Evolutionary conservation across 2,888 invertebrate genomes (phyloP).

Genomic region (Pyralis farinalis): DNA sequence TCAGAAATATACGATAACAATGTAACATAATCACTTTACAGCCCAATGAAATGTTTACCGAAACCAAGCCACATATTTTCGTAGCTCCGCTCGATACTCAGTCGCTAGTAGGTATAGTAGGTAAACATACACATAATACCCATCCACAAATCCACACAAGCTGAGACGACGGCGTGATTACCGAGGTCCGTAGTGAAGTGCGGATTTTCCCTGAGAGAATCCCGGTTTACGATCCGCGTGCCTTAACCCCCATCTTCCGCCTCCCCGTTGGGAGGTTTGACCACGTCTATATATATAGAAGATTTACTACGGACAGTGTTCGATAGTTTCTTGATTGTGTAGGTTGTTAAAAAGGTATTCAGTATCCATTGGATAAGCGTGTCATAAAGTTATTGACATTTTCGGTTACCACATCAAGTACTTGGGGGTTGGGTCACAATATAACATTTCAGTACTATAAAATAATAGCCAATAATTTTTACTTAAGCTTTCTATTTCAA

Average conservation of each 20-base stretch:
- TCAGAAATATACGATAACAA: too few species aligned
- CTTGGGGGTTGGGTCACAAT: too few species aligned
- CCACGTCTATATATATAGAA: conserved; percentile 9
- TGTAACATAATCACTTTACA: too few species aligned
- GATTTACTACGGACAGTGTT: conserved; percentile 1
- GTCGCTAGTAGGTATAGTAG: conserved; percentile 5
- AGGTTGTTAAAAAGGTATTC: not conserved
- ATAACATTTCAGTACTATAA: too few species aligned
- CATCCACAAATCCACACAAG: conserved; percentile 54
- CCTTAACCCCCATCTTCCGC: conserved; percentile 1
- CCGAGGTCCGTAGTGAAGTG: conserved; percentile 23
- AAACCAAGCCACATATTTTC: conserved; percentile 17
- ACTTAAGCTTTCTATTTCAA: too few species aligned
- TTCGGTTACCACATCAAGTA: too few species aligned
- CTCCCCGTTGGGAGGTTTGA: conserved; percentile 11
- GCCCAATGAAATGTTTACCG: too few species aligned
- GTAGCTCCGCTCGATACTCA: not conserved
- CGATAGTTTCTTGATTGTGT: conserved; percentile 3
- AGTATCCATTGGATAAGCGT: too few species aligned
- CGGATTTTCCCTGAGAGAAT: conserved; percentile 21
- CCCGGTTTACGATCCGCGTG: conserved; percentile 19
- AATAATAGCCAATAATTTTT: too few species aligned
- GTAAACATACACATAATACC: conserved; percentile 26
- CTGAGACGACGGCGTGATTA: conserved; percentile 39
- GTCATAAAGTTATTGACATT: too few species aligned